Percentiles rank a stretch among this genome's conserved stretches.
Conservation (phyloP, 2,888 invertebrate genomes). For the Clusia tigrina region DNA sequence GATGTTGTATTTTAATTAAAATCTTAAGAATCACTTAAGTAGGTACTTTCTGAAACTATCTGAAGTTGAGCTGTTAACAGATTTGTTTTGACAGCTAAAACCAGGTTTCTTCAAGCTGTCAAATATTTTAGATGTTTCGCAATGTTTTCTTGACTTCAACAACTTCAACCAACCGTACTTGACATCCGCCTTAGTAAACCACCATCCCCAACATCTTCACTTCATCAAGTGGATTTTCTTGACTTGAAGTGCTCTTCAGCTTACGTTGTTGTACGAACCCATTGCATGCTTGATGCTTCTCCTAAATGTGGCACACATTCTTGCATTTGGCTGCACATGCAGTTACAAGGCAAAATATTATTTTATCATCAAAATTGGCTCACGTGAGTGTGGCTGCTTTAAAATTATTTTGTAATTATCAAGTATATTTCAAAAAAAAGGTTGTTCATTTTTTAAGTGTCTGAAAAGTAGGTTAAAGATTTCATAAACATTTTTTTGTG, state of each 20-base stretch:
- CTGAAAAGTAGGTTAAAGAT: background rate
- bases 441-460: slow-evolving; percentile 9
- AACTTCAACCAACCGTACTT: background rate
- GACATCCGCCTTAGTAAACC: background rate
- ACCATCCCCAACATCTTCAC: no score
- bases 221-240: no score
- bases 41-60: no score
- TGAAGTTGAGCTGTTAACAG: no score
- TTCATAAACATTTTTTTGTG: background rate
- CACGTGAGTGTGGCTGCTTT: background rate
- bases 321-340: slow-evolving; percentile 1
- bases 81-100: no score
- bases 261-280: no score
- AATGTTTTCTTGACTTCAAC: no score
- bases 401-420: slow-evolving; percentile 15
- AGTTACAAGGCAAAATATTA: slow-evolving; percentile 3
- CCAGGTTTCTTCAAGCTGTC: no score
- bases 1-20: no score
- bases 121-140: no score
- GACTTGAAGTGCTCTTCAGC: no score
- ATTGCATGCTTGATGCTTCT: slow-evolving; percentile 18
- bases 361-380: slow-evolving; percentile 3
- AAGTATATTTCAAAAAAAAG: background rate
- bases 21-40: no score
- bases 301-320: background rate